These are phyloP conservation scores for Nowickia ferox DNA, from an alignment of 2,888 invertebrate species.

Conservation along the genomic window DNA sequence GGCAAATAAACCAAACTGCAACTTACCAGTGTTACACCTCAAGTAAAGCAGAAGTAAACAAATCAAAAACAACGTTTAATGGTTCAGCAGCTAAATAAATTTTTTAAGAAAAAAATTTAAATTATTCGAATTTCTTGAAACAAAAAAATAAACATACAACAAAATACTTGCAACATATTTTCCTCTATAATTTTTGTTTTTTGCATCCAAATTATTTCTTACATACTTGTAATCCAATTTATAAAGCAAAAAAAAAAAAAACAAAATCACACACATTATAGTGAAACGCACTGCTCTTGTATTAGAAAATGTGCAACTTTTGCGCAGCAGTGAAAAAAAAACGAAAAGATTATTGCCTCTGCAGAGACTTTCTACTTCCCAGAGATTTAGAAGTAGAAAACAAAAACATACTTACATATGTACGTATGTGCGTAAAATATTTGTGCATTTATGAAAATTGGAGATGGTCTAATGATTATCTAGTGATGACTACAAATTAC, in stretches of 20 bases:
- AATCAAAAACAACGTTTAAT: neutral
- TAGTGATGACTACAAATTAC: neutral
- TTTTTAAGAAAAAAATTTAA: conserved; percentile 1
- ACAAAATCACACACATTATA: neutral
- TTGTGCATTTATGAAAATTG: conserved; percentile 10
- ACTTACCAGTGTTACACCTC: conserved; percentile 46
- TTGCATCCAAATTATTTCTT: conserved; percentile 15
- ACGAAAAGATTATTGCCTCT: conserved; percentile 9
- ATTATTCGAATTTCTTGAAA: conserved; percentile 34
- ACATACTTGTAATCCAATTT: conserved; percentile 42
- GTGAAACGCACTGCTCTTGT: conserved; percentile 53
- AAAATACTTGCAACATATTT: conserved; percentile 46
- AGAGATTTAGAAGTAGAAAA: conserved; percentile 37
- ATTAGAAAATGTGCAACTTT: conserved; percentile 36
- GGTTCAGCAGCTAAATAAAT: conserved; percentile 27
- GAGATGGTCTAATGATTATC: conserved; percentile 45
- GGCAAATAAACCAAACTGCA: conserved; percentile 65
- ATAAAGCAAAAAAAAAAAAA: neutral
- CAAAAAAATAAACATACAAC: conserved; percentile 8
- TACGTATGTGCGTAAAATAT: conserved; percentile 21
- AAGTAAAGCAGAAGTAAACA: neutral
- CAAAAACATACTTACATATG: neutral
- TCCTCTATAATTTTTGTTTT: conserved; percentile 7
- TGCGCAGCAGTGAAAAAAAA: neutral
- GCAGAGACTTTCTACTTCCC: conserved; percentile 41